Percentiles rank a stretch among this genome's conserved stretches.
These are phyloP conservation scores for Drosophila obscura DNA, from an alignment of 1,140 invertebrate species.

Conservation along the genomic window DNA sequence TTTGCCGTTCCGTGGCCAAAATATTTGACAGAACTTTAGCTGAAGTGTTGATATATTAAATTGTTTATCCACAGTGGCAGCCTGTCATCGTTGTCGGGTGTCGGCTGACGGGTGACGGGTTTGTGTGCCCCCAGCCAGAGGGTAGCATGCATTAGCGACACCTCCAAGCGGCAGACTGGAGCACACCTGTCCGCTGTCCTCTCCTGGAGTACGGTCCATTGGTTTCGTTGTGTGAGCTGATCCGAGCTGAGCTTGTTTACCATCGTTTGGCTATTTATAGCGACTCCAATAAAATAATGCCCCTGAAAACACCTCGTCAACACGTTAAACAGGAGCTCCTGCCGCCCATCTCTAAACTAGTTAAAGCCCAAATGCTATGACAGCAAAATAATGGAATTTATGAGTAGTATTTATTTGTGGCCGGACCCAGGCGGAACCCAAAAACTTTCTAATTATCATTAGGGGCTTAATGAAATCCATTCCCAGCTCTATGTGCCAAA, in stretches of 20 bases:
- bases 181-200: slow-evolving; percentile 21
- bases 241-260: slow-evolving; percentile 45
- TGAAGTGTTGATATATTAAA: slow-evolving; percentile 53
- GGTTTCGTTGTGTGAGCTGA: slow-evolving; percentile 43
- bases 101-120: neutral
- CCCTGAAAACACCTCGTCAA: slow-evolving; percentile 21
- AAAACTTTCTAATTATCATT: slow-evolving; percentile 74
- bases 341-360: slow-evolving; percentile 20
- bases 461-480: slow-evolving; percentile 43
- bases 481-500: slow-evolving; percentile 3
- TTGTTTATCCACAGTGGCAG: slow-evolving; percentile 27
- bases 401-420: slow-evolving; percentile 11
- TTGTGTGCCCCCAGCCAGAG: neutral
- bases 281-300: slow-evolving; percentile 17
- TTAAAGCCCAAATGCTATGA: slow-evolving; percentile 21
- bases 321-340: slow-evolving; percentile 1
- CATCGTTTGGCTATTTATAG: slow-evolving; percentile 41
- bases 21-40: slow-evolving; percentile 49
- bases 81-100: slow-evolving; percentile 12
- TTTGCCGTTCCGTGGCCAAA: slow-evolving; percentile 35
- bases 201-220: slow-evolving; percentile 42
- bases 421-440: slow-evolving; percentile 8
- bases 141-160: slow-evolving; percentile 34
- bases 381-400: slow-evolving; percentile 18
- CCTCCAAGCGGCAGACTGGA: slow-evolving; percentile 3